phyloP scores from a whole-genome alignment of 1,140 invertebrate species.

The Cataglyphis hispanica region DNA sequence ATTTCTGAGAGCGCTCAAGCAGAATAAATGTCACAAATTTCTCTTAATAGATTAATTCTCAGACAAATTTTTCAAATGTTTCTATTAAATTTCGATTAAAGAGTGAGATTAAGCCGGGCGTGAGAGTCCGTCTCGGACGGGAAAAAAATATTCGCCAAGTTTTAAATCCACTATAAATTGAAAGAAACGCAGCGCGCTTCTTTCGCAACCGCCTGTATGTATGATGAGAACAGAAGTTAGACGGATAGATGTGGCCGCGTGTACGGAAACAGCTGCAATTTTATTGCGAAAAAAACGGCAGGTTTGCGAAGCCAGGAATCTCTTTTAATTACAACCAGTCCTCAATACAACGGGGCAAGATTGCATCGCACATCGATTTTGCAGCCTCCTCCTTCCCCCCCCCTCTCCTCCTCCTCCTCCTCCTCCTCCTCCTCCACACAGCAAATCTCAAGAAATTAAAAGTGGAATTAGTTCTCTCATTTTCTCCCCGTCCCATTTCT shows the following conservation, averaged over 20 bases:
- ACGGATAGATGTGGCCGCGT: slow-evolving; percentile 8
- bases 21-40: neutral
- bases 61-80: slow-evolving; percentile 18
- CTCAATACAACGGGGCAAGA: slow-evolving; percentile 54
- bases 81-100: slow-evolving; percentile 38
- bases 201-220: neutral
- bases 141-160: slow-evolving; percentile 7
- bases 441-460: slow-evolving; percentile 66
- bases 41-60: neutral
- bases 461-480: slow-evolving; percentile 61
- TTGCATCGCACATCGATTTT: slow-evolving; percentile 46
- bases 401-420: too few species aligned
- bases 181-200: neutral
- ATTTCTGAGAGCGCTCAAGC: neutral
- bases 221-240: neutral
- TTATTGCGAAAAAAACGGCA: slow-evolving; percentile 45
- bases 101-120: neutral
- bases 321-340: slow-evolving; percentile 62
- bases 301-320: slow-evolving; percentile 46
- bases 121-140: neutral
- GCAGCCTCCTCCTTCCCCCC: neutral
- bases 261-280: slow-evolving; percentile 41
- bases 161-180: slow-evolving; percentile 52
- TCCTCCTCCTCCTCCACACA: neutral
- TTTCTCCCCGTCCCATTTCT: neutral